Conservation (phyloP, 2,888 invertebrate species). For the Caenorhabditis plicata region DNA sequence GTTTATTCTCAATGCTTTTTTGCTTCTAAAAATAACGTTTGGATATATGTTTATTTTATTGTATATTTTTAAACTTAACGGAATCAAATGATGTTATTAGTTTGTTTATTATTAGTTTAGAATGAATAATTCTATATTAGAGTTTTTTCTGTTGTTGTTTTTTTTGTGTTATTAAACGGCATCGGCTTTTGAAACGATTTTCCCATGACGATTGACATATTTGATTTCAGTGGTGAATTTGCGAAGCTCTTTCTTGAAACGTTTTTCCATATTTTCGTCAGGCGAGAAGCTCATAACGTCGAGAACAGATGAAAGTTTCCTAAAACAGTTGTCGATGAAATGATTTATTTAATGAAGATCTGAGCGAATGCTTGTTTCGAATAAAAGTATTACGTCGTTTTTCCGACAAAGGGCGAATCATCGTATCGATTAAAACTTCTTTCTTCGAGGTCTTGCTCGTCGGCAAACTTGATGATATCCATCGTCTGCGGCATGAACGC, state of each 20-base stretch:
- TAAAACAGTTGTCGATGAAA: constrained; percentile 1
- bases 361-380: neutral
- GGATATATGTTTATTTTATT: too few relatives aligned
- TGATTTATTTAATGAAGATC: neutral
- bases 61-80: too few relatives aligned
- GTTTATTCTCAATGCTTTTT: too few relatives aligned
- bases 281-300: constrained; percentile 41
- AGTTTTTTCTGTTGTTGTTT: too few relatives aligned
- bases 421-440: constrained; percentile 40
- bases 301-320: constrained; percentile 27
- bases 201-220: constrained; percentile 14
- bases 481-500: constrained; percentile 62
- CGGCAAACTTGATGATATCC: constrained; percentile 47
- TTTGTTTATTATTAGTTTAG: too few relatives aligned
- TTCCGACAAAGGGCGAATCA: constrained; percentile 32
- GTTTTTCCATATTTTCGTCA: constrained; percentile 37
- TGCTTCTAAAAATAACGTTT: too few relatives aligned
- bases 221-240: constrained; percentile 38
- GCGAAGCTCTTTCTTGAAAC: constrained; percentile 37
- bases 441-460: constrained; percentile 55
- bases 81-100: too few relatives aligned
- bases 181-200: too few relatives aligned
- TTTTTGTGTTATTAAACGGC: too few relatives aligned
- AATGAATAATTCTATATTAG: too few relatives aligned
- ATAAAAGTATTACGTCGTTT: constrained; percentile 11